Conservation (phyloP, 1,140 invertebrate species). For the Drosophila grimshawi region DNA sequence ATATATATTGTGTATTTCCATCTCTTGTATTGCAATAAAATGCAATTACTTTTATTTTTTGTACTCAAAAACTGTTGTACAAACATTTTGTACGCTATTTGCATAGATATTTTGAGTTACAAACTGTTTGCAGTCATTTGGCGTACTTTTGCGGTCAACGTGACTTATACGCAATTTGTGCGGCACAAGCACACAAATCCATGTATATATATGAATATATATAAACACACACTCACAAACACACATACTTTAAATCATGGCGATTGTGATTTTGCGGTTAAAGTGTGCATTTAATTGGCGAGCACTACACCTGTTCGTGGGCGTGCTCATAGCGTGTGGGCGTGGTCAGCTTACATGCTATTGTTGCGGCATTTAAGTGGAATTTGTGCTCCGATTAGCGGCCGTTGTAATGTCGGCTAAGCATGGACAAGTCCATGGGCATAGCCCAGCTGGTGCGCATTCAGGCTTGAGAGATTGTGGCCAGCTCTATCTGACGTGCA, state of each 20-base stretch:
- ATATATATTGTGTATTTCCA: conserved; percentile 6
- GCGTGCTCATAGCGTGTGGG: conserved; percentile 20
- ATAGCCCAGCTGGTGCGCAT: conserved; percentile 50
- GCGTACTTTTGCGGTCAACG: conserved; percentile 38
- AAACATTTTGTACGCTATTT: conserved; percentile 75
- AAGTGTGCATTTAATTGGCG: conserved; percentile 49
- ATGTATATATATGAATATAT: neutral
- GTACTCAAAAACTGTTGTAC: conserved; percentile 55
- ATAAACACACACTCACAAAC: conserved; percentile 9
- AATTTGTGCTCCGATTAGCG: conserved; percentile 73
- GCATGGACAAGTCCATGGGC: conserved; percentile 12
- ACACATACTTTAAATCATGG: conserved; percentile 42
- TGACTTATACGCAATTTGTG: conserved; percentile 23
- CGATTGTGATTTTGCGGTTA: conserved; percentile 45
- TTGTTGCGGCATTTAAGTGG: conserved; percentile 67
- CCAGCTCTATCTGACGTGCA: neutral
- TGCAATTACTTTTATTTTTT: conserved; percentile 73
- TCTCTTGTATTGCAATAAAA: conserved; percentile 61
- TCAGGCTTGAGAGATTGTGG: conserved; percentile 68
- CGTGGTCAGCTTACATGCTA: conserved; percentile 45
- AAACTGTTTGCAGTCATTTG: conserved; percentile 33
- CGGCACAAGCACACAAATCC: neutral
- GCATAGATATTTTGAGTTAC: conserved; percentile 62
- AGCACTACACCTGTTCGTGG: conserved; percentile 21
- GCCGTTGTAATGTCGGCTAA: conserved; percentile 43